Conservation (phyloP, 2,888 invertebrate genomes). For the Acleris holmiana region DNA sequence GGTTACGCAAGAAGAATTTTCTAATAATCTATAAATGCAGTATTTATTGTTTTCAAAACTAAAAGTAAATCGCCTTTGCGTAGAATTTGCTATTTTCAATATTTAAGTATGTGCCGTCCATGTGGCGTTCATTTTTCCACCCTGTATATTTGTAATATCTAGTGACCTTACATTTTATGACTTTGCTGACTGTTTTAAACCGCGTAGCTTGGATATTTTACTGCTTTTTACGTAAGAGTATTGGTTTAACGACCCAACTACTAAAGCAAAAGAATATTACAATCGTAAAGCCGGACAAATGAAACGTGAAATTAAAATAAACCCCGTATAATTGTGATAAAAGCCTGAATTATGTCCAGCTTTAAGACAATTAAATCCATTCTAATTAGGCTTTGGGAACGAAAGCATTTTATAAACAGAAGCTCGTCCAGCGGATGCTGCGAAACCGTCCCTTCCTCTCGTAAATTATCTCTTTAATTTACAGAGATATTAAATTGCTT, state of each 20-base stretch:
- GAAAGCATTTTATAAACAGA: conserved; percentile 54
- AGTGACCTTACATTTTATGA: conserved; percentile 16
- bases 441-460: conserved; percentile 21
- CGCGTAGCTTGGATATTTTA: conserved; percentile 20
- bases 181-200: conserved; percentile 13
- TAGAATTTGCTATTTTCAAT: too few species aligned
- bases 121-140: too few species aligned
- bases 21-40: too few species aligned
- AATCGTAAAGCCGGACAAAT: conserved; percentile 37
- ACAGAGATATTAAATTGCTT: conserved; percentile 28
- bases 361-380: conserved; percentile 43
- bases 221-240: conserved; percentile 18
- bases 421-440: conserved; percentile 42
- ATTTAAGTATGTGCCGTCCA: too few species aligned
- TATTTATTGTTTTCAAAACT: too few species aligned
- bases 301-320: conserved; percentile 44
- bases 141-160: neutral
- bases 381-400: conserved; percentile 50
- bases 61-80: too few species aligned
- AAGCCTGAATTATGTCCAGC: conserved; percentile 33
- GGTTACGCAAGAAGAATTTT: too few species aligned
- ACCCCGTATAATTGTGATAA: conserved; percentile 39
- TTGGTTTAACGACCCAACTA: conserved; percentile 23
- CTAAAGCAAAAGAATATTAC: conserved; percentile 22
- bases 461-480: conserved; percentile 29